phyloP scores from a whole-genome alignment of 2,888 invertebrate genomes.

The Drosophila borborema region DNA sequence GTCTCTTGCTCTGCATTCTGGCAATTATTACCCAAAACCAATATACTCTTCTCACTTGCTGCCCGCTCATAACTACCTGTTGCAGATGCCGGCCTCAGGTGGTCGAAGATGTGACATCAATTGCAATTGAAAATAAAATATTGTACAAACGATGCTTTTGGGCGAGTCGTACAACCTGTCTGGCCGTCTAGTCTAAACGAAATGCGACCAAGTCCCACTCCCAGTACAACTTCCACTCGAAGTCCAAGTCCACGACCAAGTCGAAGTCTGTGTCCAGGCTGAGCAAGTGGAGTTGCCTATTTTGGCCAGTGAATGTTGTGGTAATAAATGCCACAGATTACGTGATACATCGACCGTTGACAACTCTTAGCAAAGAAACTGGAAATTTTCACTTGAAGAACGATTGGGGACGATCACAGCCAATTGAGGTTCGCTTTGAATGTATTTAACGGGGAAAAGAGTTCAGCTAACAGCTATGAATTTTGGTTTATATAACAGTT shows the following conservation, averaged over 20 bases:
- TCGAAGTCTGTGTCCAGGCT: constrained; percentile 3
- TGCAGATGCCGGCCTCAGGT: constrained; percentile 13
- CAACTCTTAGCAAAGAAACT: not conserved
- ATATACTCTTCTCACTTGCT: not conserved
- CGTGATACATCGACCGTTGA: constrained; percentile 4
- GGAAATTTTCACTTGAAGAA: constrained; percentile 12
- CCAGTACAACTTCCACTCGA: constrained; percentile 3
- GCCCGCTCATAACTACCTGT: not conserved
- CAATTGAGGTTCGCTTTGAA: not conserved
- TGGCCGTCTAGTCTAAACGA: constrained; percentile 19
- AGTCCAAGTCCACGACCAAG: constrained; percentile 5
- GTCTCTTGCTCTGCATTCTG: too few species aligned
- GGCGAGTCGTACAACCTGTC: constrained; percentile 53
- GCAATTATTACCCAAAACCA: not conserved
- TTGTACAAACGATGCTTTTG: constrained; percentile 27
- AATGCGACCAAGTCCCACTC: constrained; percentile 5
- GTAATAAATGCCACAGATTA: constrained; percentile 38
- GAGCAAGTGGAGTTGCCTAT: constrained; percentile 8
- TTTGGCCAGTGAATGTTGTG: constrained; percentile 26
- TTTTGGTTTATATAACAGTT: not conserved
- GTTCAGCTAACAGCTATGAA: not conserved
- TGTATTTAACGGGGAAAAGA: not conserved
- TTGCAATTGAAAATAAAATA: constrained; percentile 47
- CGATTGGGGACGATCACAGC: not conserved
- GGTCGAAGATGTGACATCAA: constrained; percentile 64